phyloP scores from a whole-genome alignment of 2,113 vertebrate species.

The Tympanuchus pallidicinctus region DNA sequence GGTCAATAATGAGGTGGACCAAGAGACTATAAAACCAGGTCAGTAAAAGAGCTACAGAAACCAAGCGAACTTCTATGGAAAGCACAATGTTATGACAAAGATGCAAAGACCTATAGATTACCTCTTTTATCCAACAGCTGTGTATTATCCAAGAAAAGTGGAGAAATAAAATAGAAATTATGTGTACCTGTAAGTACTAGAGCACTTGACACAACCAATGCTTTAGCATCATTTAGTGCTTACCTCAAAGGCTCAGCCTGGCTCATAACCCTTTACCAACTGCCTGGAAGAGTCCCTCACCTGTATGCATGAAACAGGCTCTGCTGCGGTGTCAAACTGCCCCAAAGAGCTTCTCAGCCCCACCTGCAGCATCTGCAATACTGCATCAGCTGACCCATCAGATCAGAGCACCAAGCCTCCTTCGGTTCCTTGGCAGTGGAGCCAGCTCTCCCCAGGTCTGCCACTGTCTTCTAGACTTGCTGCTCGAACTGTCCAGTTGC shows the following conservation, averaged over 20 bases:
- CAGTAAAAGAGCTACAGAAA: not conserved
- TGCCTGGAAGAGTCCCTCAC: not conserved
- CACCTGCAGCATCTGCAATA: accelerated
- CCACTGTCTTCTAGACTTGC: not conserved
- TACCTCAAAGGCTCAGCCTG: not conserved
- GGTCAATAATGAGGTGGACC: not conserved
- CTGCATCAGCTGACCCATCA: not conserved
- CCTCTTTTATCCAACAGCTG: not conserved
- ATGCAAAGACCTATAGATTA: not conserved
- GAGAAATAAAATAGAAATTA: not conserved
- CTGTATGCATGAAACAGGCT: not conserved
- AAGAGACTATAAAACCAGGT: not conserved
- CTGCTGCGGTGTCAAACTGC: not conserved
- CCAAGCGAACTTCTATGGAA: not conserved
- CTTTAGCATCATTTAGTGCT: not conserved
- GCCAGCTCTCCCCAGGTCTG: not conserved
- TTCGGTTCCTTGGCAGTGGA: not conserved
- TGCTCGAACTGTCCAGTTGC: not conserved
- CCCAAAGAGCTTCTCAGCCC: not conserved
- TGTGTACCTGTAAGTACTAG: not conserved
- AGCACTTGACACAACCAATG: not conserved
- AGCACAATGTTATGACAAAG: not conserved
- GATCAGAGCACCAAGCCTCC: not conserved
- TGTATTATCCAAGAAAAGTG: not conserved
- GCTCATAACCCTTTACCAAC: not conserved